Evolutionary conservation across 2,113 vertebrate genomes (phyloP).

Genomic region (Furnarius figulus): DNA sequence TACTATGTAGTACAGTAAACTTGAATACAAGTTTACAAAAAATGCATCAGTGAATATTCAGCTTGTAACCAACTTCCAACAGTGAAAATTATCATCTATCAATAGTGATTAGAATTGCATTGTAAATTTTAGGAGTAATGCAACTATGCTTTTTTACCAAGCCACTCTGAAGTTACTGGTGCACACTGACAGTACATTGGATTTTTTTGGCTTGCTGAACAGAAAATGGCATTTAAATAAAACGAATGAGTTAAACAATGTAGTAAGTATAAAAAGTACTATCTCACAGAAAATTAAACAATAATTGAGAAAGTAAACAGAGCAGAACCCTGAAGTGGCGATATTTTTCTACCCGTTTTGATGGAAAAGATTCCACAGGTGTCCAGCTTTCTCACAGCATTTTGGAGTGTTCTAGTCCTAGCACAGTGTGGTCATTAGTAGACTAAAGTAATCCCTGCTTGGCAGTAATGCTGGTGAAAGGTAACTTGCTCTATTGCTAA

Average conservation of each 20-base stretch:
- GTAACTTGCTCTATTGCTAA: conserved; percentile 69
- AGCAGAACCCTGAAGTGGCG: conserved; percentile 69
- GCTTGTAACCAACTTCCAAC: conserved; percentile 61
- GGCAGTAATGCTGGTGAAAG: conserved; percentile 80
- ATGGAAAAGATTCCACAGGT: conserved; percentile 68
- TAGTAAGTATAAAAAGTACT: conserved; percentile 24
- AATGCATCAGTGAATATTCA: conserved; percentile 69
- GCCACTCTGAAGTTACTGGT: conserved; percentile 33
- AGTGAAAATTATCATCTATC: conserved; percentile 25
- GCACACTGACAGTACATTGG: conserved; percentile 39
- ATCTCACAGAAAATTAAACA: conserved; percentile 48
- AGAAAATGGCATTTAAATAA: conserved; percentile 66
- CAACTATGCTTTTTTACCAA: conserved; percentile 45
- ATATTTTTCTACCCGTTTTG: conserved; percentile 73
- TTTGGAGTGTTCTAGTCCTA: conserved; percentile 45
- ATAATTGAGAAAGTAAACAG: conserved; percentile 50
- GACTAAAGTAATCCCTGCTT: conserved; percentile 67
- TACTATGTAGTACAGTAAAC: conserved; percentile 79
- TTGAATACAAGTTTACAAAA: conserved; percentile 76
- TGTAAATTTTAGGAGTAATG: conserved; percentile 35
- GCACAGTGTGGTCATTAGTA: conserved; percentile 38
- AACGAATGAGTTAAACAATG: conserved; percentile 13
- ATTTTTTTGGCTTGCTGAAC: conserved; percentile 65
- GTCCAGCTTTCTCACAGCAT: conserved; percentile 53
- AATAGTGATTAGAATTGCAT: conserved; percentile 59